Evolutionary conservation across 1,140 invertebrate species (phyloP).

Genomic region (Drosophila nigrodunni): DNA sequence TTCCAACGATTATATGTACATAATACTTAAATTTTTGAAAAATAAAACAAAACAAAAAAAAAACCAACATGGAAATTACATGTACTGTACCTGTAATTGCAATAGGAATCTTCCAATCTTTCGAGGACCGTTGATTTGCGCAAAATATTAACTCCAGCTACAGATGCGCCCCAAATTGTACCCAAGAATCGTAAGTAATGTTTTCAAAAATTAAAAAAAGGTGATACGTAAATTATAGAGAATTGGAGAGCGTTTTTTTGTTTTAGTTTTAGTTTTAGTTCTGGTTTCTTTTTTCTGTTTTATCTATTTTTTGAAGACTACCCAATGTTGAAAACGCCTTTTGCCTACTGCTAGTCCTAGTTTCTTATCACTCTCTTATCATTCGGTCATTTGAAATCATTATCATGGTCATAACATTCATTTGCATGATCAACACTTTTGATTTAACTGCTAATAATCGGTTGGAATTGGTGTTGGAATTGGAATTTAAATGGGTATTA

Average conservation of each 20-base stretch:
- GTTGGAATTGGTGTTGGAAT: too few relatives aligned
- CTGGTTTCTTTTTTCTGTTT: too few relatives aligned
- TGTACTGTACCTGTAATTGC: slow-evolving; percentile 21
- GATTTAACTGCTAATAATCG: too few relatives aligned
- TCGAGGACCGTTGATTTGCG: slow-evolving; percentile 90
- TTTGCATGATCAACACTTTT: too few relatives aligned
- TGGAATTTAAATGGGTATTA: too few relatives aligned
- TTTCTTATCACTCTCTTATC: too few relatives aligned
- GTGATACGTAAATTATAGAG: slow-evolving; percentile 69
- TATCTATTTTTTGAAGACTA: too few relatives aligned
- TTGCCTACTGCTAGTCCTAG: too few relatives aligned
- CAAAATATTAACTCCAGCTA: slow-evolving; percentile 93
- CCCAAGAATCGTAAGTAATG: slow-evolving; percentile 88
- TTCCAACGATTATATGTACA: not conserved
- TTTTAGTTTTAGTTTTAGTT: not conserved
- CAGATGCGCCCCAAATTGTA: slow-evolving; percentile 89
- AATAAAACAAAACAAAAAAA: not conserved
- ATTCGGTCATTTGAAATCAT: too few relatives aligned
- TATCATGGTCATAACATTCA: too few relatives aligned
- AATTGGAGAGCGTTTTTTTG: not conserved
- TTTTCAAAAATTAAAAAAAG: slow-evolving; percentile 41
- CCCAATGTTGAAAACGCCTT: too few relatives aligned
- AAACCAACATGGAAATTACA: not conserved
- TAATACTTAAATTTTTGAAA: not conserved
- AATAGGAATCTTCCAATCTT: slow-evolving; percentile 84